phyloP scores from a whole-genome alignment of 1,140 invertebrate species.

The Aradophagus sp. region DNA sequence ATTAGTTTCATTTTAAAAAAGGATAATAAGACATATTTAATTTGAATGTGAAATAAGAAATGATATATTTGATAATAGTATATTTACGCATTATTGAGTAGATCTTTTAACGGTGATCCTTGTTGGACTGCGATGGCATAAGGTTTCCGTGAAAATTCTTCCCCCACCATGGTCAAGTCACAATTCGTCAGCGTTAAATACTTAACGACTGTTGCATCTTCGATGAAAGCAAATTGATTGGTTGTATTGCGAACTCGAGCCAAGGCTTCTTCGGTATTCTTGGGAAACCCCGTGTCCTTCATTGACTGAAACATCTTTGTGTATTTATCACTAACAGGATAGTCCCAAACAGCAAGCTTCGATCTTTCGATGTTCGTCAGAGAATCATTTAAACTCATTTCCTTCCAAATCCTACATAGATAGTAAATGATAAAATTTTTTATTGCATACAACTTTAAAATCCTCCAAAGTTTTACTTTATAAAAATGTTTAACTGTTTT shows the following conservation, averaged over 20 bases:
- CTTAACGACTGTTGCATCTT: constrained; percentile 94
- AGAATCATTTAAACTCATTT: constrained; percentile 96
- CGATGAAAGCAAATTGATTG: constrained; percentile 94
- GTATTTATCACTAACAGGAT: constrained; percentile 98
- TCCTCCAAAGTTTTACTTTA: no score
- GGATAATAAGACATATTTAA: no score
- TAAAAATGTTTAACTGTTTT: no score
- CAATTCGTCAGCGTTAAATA: constrained; percentile 92
- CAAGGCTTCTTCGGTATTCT: constrained; percentile 85
- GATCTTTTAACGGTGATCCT: constrained; percentile 93
- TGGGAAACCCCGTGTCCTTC: constrained; percentile 90
- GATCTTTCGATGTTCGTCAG: constrained; percentile 90
- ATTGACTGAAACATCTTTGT: constrained; percentile 99
- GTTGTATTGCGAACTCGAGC: constrained; percentile 84
- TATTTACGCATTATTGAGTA: constrained; percentile 70
- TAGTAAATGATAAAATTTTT: constrained; percentile 3
- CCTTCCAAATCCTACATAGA: constrained; percentile 6
- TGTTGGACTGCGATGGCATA: constrained; percentile 97
- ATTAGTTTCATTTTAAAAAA: no score
- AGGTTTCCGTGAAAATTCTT: constrained; percentile 97
- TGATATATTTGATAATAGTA: no score
- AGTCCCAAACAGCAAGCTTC: constrained; percentile 98
- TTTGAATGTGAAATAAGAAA: no score
- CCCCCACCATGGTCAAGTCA: constrained; percentile 91
- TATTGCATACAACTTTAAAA: no score